These are phyloP conservation scores for Macrobrachium rosenbergii DNA, from an alignment of 1,140 invertebrate genomes.

Conservation along the genomic window DNA sequence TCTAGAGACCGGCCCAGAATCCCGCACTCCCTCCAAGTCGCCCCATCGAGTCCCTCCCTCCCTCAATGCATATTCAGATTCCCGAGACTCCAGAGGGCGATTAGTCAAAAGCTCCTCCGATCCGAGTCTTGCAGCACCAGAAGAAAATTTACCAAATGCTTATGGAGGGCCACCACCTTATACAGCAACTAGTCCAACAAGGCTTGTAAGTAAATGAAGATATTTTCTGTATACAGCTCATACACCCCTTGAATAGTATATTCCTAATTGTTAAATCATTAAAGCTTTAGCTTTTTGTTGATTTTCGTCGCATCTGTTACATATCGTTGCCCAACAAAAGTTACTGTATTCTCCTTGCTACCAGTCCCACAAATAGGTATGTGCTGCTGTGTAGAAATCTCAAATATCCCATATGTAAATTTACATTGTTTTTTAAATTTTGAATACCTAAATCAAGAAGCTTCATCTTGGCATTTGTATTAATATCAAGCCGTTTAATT, in stretches of 20 bases:
- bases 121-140: constrained; percentile 84
- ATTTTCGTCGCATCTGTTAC: not conserved
- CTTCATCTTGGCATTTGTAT: too few relatives aligned
- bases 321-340: too few relatives aligned
- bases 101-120: constrained; percentile 88
- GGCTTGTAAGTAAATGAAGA: constrained; percentile 64
- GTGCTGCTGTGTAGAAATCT: too few relatives aligned
- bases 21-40: constrained; percentile 68
- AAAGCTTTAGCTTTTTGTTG: not conserved
- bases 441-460: too few relatives aligned
- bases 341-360: too few relatives aligned
- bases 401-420: too few relatives aligned
- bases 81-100: constrained; percentile 68
- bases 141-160: constrained; percentile 73
- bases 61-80: constrained; percentile 44
- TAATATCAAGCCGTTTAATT: too few relatives aligned
- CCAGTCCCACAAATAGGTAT: too few relatives aligned
- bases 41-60: constrained; percentile 71
- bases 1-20: constrained; percentile 74
- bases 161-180: constrained; percentile 83
- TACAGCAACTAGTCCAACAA: constrained; percentile 70
- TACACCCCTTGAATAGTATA: too few relatives aligned
- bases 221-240: too few relatives aligned
- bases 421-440: too few relatives aligned
- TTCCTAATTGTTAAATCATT: not conserved